Conservation (phyloP, 37 sponge, comb jelly and placozoan genomes). For the Halichondria panicea region DNA sequence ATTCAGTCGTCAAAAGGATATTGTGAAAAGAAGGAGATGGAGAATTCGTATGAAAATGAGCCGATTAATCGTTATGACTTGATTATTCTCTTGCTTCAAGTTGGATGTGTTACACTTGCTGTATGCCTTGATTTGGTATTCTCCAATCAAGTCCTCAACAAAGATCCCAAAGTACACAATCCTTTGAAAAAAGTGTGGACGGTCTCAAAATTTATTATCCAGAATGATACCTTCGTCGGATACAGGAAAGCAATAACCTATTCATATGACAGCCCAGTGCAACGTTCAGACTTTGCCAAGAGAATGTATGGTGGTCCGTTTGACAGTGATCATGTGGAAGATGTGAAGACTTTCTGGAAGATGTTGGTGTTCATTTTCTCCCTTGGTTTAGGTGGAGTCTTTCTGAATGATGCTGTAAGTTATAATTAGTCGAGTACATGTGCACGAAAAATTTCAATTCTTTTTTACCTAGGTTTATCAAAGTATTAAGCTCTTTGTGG, state of each 20-base stretch:
- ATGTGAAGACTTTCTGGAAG: conserved; percentile 50
- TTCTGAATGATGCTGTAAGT: conserved; percentile 18
- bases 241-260: conserved; percentile 39
- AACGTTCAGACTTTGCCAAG: conserved; percentile 33
- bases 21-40: background rate
- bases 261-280: conserved; percentile 4
- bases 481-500: background rate
- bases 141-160: conserved; percentile 20
- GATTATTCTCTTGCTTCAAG: background rate
- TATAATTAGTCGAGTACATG: too few relatives aligned
- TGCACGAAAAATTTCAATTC: background rate
- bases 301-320: conserved; percentile 44
- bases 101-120: conserved; percentile 12
- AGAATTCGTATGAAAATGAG: background rate
- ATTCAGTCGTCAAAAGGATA: background rate
- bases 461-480: background rate
- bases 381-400: conserved; percentile 1
- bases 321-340: conserved; percentile 45
- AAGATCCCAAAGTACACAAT: conserved; percentile 38
- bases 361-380: conserved; percentile 20
- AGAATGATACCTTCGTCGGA: conserved; percentile 16
- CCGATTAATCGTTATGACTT: conserved; percentile 2
- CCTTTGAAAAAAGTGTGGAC: conserved; percentile 28
- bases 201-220: conserved; percentile 18
- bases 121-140: conserved; percentile 29